A percentile compares a stretch with the other conserved stretches of the same genome.
Conservation (phyloP, 2,797 vertebrate species). For the Scomberomorus guttatus region DNA sequence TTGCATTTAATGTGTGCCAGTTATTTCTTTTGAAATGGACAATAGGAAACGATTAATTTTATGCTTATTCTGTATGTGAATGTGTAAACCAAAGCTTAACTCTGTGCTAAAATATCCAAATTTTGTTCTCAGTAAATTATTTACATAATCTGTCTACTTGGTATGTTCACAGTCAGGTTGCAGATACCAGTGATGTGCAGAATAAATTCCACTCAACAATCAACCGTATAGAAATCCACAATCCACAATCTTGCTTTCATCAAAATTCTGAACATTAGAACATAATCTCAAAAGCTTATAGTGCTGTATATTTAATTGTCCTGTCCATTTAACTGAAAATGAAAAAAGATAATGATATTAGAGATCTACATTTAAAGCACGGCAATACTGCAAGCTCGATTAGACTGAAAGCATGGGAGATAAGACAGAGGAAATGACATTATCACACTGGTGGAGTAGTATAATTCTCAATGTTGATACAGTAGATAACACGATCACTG, state of each 20-base stretch:
- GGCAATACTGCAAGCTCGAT: constrained; percentile 49
- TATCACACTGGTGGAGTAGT: constrained; percentile 42
- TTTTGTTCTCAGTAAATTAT: not conserved
- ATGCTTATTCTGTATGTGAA: not conserved
- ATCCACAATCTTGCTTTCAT: not conserved
- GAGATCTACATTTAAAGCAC: constrained; percentile 53
- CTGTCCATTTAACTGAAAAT: constrained; percentile 38
- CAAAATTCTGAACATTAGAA: constrained; percentile 37
- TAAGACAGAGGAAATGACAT: constrained; percentile 61
- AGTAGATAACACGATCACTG: constrained; percentile 60
- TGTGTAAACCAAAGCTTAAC: not conserved
- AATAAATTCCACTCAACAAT: not conserved
- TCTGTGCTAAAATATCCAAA: not conserved
- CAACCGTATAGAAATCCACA: not conserved
- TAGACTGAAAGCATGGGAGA: constrained; percentile 61
- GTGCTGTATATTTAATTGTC: constrained; percentile 32
- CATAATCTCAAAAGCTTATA: constrained; percentile 28
- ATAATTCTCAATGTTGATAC: constrained; percentile 62
- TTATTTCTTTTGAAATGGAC: not conserved
- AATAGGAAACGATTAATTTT: not conserved
- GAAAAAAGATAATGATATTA: constrained; percentile 33
- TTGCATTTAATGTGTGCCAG: not conserved
- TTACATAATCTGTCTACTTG: not conserved
- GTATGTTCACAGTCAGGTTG: not conserved
- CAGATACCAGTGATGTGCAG: not conserved